Percentiles rank a stretch among this genome's conserved stretches.
Evolutionary conservation across 2,797 vertebrate genomes (phyloP).

Genomic region (Psittacula echo): DNA sequence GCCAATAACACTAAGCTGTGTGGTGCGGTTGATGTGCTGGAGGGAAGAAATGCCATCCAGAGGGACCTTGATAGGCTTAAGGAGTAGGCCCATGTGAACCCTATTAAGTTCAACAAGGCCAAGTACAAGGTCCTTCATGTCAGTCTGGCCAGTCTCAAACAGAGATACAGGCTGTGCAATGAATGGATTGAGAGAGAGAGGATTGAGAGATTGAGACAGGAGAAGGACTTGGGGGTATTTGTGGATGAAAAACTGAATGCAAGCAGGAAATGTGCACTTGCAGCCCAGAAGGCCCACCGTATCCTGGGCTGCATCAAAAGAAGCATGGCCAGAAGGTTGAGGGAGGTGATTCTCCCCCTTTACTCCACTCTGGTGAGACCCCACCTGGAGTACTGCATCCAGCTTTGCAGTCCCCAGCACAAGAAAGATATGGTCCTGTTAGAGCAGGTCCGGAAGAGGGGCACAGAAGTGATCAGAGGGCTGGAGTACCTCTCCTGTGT

Average conservation of each 20-base stretch:
- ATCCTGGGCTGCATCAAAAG: background rate
- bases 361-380: background rate
- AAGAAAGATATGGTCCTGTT: background rate
- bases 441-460: background rate
- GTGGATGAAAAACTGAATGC: background rate
- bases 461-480: background rate
- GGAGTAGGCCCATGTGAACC: rapidly evolving
- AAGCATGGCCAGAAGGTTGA: rapidly evolving
- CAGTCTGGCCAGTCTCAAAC: rapidly evolving
- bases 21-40: rapidly evolving
- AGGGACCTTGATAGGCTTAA: background rate
- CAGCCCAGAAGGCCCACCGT: background rate
- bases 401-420: background rate
- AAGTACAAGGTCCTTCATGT: background rate
- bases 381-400: background rate
- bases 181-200: background rate
- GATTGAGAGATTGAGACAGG: background rate
- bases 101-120: background rate
- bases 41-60: background rate
- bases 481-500: background rate
- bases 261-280: rapidly evolving
- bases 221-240: background rate
- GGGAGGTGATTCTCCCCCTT: background rate
- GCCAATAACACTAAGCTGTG: background rate
- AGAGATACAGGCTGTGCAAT: rapidly evolving